These are phyloP conservation scores for Grapholita molesta DNA, from an alignment of 1,140 invertebrate species.

Conservation along the genomic window DNA sequence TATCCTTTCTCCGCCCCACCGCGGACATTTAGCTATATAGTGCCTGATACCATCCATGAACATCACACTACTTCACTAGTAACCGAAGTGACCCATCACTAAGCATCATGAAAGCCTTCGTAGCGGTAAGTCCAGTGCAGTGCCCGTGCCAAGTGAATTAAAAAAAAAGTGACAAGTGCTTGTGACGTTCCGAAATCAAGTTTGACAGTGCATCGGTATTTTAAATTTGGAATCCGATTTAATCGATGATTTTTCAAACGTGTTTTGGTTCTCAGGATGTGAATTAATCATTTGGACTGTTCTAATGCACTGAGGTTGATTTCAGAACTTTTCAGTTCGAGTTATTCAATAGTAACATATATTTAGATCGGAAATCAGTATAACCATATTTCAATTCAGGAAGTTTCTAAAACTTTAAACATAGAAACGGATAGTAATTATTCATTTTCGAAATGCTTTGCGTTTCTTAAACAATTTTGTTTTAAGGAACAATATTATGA, in stretches of 20 bases:
- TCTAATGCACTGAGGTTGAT: conserved; percentile 32
- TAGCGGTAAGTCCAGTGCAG: conserved; percentile 69
- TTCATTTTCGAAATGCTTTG: not conserved
- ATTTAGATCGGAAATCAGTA: too few relatives aligned
- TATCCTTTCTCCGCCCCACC: conserved; percentile 74
- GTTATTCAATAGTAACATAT: too few relatives aligned
- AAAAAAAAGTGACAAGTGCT: conserved; percentile 51
- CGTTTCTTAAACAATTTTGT: not conserved
- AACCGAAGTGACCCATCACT: conserved; percentile 66
- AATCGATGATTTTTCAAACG: not conserved
- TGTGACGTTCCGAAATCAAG: conserved; percentile 61
- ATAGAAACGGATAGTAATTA: not conserved
- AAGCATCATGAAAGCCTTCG: conserved; percentile 73
- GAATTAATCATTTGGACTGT: conserved; percentile 5
- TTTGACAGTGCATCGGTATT: conserved; percentile 34
- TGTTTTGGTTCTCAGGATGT: conserved; percentile 6
- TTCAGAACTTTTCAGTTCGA: conserved; percentile 25
- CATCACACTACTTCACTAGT: conserved; percentile 63
- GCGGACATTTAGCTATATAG: conserved; percentile 58
- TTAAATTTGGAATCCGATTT: conserved; percentile 17
- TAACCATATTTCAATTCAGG: too few relatives aligned
- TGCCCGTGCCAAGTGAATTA: conserved; percentile 42
- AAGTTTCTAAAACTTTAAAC: not conserved
- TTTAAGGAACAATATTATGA: not conserved
- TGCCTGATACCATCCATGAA: conserved; percentile 36